Base-by-base conservation (phyloP, 2,797 vertebrate species). In the Sebastes trivittatus region DNA sequence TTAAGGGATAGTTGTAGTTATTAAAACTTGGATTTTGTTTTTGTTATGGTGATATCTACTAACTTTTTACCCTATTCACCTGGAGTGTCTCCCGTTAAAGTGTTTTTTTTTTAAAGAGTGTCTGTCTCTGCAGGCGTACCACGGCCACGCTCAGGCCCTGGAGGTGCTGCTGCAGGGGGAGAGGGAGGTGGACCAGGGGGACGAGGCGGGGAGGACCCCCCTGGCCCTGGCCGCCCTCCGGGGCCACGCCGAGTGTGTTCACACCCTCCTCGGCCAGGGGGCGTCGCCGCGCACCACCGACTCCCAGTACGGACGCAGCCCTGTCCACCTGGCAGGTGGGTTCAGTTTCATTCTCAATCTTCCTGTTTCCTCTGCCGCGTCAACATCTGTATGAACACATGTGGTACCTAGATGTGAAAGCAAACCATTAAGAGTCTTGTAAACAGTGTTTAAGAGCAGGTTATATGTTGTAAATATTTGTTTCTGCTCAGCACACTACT, bases 141-240 rank as follows among this genome's bases (percentile, higher is more conserved):
- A 99, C 1, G 98, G 98, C 77, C 98, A 99, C 52, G 96, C 97
- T 7, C 97, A 98, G 91, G 98, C 98, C n/a, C 87, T 99, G 93
- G 97, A 99, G 90, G 97, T 99, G 5, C 96, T 99, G 64, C 94
- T 99, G 62, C 97, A 97, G 22, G 97, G 96, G 0, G 94, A 96
- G 81, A 92, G 95, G 14, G 97, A 99, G 75, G 96, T 98, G 91
- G 98, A 99, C 83, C 96, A 97, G 80, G 95, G 92, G 82, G 98
- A 99, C 2, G 97, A 98, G 84, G 96, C 95, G 4, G 97, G 98
- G 16, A 94, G 97, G 84, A 98, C 98, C 0, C 95, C 98, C 2
- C 91, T 99, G 94, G 97, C 98, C 23, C 92, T 99, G 82, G 98
- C 98, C 2, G 95, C 98, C 0, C 97, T 98, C 13, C 94, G 95